These are phyloP conservation scores for Nipponacmea schrenckii DNA, from an alignment of 2,888 invertebrate species.

Conservation along the genomic window DNA sequence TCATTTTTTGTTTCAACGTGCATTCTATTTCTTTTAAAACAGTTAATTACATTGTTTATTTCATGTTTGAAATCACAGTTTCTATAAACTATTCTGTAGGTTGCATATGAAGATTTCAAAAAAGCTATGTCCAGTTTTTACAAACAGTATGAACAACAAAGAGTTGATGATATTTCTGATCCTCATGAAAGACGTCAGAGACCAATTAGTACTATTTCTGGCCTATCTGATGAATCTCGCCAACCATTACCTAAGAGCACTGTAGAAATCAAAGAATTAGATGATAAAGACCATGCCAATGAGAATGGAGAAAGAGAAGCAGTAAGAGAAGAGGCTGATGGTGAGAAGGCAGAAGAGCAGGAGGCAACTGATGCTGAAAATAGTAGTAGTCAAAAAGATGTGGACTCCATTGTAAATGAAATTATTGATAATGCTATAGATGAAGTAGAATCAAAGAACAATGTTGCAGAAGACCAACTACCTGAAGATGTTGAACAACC, in stretches of 20 bases:
- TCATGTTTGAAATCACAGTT: no score
- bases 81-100: conserved; percentile 70
- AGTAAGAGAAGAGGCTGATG: conserved; percentile 21
- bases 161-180: conserved; percentile 94
- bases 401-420: conserved; percentile 35
- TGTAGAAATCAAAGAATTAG: conserved; percentile 57
- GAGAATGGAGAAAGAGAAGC: conserved; percentile 18
- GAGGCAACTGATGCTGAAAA: conserved; percentile 41
- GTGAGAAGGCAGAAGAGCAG: conserved; percentile 37
- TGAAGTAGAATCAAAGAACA: conserved; percentile 20
- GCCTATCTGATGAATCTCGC: conserved; percentile 66
- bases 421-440: conserved; percentile 26
- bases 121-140: conserved; percentile 95
- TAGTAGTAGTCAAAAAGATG: conserved; percentile 26
- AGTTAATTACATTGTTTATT: no score
- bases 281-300: conserved; percentile 11
- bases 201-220: conserved; percentile 95
- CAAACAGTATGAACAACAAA: conserved; percentile 83
- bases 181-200: conserved; percentile 91
- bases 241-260: conserved; percentile 51
- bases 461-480: conserved; percentile 15
- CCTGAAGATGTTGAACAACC: not conserved
- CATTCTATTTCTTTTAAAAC: no score
- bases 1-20: no score
- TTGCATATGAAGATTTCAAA: conserved; percentile 97